Evolutionary conservation across 2,797 vertebrate genomes (phyloP).

Genomic region (Pteropus rufus): DNA sequence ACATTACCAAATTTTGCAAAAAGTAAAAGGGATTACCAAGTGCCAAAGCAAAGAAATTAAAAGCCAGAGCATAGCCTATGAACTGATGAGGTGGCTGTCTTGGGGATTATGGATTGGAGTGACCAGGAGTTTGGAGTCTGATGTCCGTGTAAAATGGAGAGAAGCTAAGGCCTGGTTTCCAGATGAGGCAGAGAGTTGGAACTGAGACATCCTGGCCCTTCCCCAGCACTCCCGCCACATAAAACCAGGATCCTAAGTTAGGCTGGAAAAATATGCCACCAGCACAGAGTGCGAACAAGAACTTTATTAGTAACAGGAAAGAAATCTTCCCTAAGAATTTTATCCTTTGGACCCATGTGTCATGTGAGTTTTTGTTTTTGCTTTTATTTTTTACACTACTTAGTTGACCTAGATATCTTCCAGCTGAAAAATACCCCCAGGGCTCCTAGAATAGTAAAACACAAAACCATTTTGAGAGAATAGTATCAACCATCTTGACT

Average conservation of each 20-base stretch:
- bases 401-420: slow-evolving; percentile 1
- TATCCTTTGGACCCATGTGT: not conserved
- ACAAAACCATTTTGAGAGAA: not conserved
- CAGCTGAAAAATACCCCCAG: not conserved
- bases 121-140: not conserved
- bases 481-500: not conserved
- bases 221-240: not conserved
- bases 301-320: not conserved
- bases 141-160: not conserved
- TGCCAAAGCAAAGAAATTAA: not conserved
- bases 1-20: not conserved
- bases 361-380: not conserved
- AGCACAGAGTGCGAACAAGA: not conserved
- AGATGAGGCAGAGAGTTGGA: not conserved
- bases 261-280: not conserved
- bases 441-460: not conserved
- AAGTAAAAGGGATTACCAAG: not conserved
- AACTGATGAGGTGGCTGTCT: not conserved
- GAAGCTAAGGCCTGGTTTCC: not conserved
- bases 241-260: not conserved
- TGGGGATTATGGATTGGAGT: not conserved
- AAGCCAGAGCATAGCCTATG: not conserved
- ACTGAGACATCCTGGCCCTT: not conserved
- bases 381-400: not conserved
- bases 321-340: not conserved